A percentile compares a stretch with the other conserved stretches of the same genome.
Conservation (phyloP, 2,797 vertebrate genomes). For the Coccyzus lansbergi region DNA sequence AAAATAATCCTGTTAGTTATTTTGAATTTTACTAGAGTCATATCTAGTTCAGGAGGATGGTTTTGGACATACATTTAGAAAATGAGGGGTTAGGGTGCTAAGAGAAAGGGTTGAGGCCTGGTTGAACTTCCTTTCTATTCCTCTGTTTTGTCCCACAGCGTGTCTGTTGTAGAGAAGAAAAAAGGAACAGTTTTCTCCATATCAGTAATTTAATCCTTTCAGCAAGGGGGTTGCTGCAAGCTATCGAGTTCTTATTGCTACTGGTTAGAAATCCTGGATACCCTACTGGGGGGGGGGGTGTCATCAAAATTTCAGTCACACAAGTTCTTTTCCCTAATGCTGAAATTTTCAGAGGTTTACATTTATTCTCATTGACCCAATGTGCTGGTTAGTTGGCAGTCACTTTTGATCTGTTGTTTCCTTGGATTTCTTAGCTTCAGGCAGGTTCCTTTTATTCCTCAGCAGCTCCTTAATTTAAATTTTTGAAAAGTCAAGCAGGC, state of each 20-base stretch:
- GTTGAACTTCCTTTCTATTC: slow-evolving; percentile 7
- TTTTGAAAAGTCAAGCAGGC: not conserved
- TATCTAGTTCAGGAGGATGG: not conserved
- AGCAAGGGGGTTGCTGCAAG: not conserved
- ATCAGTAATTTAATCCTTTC: slow-evolving; percentile 45
- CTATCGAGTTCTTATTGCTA: slow-evolving; percentile 2
- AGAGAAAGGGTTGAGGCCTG: not conserved
- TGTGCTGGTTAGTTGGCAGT: not conserved
- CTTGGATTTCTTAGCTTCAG: not conserved
- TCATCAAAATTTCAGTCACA: slow-evolving; percentile 5
- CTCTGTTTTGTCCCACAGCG: not conserved
- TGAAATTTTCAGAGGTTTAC: not conserved
- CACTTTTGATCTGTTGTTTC: not conserved
- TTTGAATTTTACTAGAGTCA: not conserved
- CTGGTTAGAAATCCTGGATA: not conserved
- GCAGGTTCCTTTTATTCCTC: not conserved
- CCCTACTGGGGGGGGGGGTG: not conserved
- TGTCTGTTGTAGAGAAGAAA: slow-evolving; percentile 12
- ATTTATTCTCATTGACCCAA: not conserved
- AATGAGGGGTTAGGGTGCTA: not conserved
- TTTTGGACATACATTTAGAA: not conserved
- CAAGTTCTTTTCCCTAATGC: not conserved
- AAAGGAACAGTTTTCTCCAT: slow-evolving; percentile 25
- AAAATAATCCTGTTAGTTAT: not conserved
- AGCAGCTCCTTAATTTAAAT: not conserved